Evolutionary conservation across 2,888 invertebrate genomes (phyloP).

Genomic region (Diploptera punctata): DNA sequence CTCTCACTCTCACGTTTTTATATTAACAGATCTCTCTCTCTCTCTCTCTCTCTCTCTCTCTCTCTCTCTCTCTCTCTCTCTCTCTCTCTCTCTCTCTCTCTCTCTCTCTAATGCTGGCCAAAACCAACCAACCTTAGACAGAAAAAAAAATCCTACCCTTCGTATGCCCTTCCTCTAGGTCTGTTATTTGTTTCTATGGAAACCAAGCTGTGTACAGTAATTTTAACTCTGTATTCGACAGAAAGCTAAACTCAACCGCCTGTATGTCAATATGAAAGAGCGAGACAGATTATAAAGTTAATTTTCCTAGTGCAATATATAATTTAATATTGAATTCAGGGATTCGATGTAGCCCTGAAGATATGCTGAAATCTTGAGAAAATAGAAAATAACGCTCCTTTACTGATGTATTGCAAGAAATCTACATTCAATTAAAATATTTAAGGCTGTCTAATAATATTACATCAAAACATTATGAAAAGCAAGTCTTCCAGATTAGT

Average conservation of each 20-base stretch:
- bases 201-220: conserved; percentile 43
- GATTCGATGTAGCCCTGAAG: conserved; percentile 33
- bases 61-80: no score
- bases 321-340: conserved; percentile 51
- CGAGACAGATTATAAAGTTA: conserved; percentile 50
- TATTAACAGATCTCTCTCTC: conserved; percentile 29
- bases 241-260: conserved; percentile 14
- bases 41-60: no score
- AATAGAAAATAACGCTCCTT: no score
- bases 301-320: conserved; percentile 54
- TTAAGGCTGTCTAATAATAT: no score
- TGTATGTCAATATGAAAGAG: conserved; percentile 2
- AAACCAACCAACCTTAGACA: conserved; percentile 38
- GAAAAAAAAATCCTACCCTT: conserved; percentile 35
- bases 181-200: conserved; percentile 39
- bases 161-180: conserved; percentile 10
- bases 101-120: conserved; percentile 33
- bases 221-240: conserved; percentile 56
- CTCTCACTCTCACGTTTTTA: no score
- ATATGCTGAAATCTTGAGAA: no score
- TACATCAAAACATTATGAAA: no score
- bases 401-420: no score
- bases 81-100: conserved; percentile 9
- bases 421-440: no score
- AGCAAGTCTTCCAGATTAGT: no score